phyloP scores from a whole-genome alignment of 2,888 invertebrate species.

The Ormyrus pomaceus region DNA sequence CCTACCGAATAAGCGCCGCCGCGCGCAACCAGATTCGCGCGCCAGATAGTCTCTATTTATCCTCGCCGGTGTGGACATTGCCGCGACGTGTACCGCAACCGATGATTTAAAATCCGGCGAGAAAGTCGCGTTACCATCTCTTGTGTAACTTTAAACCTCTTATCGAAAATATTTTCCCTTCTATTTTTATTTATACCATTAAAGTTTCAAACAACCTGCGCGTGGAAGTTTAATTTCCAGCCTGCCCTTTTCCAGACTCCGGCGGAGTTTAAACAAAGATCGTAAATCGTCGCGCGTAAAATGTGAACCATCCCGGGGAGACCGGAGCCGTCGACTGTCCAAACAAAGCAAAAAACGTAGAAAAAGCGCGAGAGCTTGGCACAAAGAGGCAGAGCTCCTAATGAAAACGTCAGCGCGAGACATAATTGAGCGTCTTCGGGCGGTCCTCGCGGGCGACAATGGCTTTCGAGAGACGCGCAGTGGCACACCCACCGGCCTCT shows the following conservation, averaged over 20 bases:
- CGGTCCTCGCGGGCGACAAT: constrained; percentile 8
- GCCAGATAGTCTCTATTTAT: background rate
- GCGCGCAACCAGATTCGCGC: background rate
- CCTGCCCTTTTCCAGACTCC: too few relatives aligned
- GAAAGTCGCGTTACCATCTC: too few relatives aligned
- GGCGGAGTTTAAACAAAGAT: background rate
- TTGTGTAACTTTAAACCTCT: too few relatives aligned
- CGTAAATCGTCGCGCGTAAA: background rate
- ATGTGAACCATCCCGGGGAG: background rate
- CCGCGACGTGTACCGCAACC: too few relatives aligned
- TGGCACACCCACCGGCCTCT: too few relatives aligned
- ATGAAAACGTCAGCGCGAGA: constrained; percentile 34
- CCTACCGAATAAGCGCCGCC: background rate
- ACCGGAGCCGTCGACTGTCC: background rate
- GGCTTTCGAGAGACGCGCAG: constrained; percentile 6
- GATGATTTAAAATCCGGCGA: too few relatives aligned
- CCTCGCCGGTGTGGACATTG: too few relatives aligned
- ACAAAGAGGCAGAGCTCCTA: constrained; percentile 19
- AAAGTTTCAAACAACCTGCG: too few relatives aligned
- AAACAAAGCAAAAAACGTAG: constrained; percentile 27
- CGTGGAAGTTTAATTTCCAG: too few relatives aligned
- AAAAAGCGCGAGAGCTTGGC: constrained; percentile 12
- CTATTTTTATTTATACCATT: too few relatives aligned
- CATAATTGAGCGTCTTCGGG: background rate
- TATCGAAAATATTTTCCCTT: too few relatives aligned